Percentiles rank a stretch among this genome's conserved stretches.
Evolutionary conservation across 1,140 invertebrate genomes (phyloP).

Genomic region (Plodia interpunctella): DNA sequence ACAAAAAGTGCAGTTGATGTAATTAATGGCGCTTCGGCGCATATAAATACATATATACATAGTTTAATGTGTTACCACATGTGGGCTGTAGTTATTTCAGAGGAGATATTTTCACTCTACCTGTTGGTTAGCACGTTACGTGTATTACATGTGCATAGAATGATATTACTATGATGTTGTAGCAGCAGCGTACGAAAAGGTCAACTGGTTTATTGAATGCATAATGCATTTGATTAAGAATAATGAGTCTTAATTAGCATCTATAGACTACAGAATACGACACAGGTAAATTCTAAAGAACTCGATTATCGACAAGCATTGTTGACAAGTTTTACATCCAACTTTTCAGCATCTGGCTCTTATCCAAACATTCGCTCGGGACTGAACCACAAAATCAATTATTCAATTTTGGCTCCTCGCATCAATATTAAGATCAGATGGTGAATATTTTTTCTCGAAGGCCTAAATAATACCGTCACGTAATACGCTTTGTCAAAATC

Average conservation of each 20-base stretch:
- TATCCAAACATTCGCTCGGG: neutral
- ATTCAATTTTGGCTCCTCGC: neutral
- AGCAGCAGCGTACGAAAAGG: neutral
- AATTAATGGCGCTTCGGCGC: no score
- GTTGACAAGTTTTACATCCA: neutral
- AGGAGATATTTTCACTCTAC: no score
- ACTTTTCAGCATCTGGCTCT: neutral
- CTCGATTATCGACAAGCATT: neutral
- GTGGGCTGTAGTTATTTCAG: no score
- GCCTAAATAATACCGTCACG: neutral
- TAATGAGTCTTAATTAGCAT: neutral
- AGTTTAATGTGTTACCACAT: no score
- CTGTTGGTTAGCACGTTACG: no score
- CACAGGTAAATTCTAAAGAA: neutral
- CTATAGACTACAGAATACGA: neutral
- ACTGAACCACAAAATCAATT: neutral
- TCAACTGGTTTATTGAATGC: neutral
- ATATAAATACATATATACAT: no score
- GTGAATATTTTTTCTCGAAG: no score
- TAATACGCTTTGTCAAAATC: conserved; percentile 15
- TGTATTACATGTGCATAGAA: conserved; percentile 11
- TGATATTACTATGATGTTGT: conserved; percentile 5
- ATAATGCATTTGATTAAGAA: neutral
- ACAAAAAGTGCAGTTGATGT: no score
- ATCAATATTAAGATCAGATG: neutral